Conservation (phyloP, 1,140 invertebrate genomes). For the Drosophila leontia region DNA sequence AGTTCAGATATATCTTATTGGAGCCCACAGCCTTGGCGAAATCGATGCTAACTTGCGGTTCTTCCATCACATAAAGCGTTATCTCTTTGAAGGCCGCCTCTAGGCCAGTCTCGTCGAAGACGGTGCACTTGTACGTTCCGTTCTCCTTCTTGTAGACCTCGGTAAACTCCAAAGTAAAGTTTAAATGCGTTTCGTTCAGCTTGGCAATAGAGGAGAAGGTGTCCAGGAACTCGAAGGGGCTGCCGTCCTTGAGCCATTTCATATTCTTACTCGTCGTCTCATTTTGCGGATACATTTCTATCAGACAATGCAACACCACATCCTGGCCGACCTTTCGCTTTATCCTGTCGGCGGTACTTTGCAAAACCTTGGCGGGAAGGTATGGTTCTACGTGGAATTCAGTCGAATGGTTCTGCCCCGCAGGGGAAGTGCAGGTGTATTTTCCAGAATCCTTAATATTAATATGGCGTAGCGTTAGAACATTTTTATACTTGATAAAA, state of each 20-base stretch:
- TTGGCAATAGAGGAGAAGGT: slow-evolving; percentile 69
- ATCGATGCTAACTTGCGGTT: slow-evolving; percentile 90
- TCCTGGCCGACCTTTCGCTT: slow-evolving; percentile 86
- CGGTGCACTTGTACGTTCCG: slow-evolving; percentile 88
- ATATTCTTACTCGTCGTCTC: slow-evolving; percentile 81
- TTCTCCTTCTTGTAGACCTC: slow-evolving; percentile 88
- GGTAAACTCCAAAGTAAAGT: slow-evolving; percentile 86
- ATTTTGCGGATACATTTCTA: slow-evolving; percentile 87
- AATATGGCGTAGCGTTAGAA: slow-evolving; percentile 73
- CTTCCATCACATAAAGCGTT: slow-evolving; percentile 88
- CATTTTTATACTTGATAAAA: slow-evolving; percentile 58
- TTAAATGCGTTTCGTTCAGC: slow-evolving; percentile 87
- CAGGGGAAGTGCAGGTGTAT: slow-evolving; percentile 85
- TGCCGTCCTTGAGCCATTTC: slow-evolving; percentile 87
- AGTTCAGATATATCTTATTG: slow-evolving; percentile 91
- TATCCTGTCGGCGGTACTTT: slow-evolving; percentile 83
- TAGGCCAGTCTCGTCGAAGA: slow-evolving; percentile 60
- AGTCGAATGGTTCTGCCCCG: slow-evolving; percentile 64
- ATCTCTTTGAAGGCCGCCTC: slow-evolving; percentile 65
- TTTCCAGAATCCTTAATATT: slow-evolving; percentile 85
- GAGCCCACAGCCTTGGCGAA: slow-evolving; percentile 91
- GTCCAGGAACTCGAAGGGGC: slow-evolving; percentile 81
- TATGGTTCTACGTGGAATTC: slow-evolving; percentile 83
- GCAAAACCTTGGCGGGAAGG: slow-evolving; percentile 85
- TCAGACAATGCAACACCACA: slow-evolving; percentile 86